Conservation (phyloP, 2,888 invertebrate species). For the Phrixothrix hirtus region DNA sequence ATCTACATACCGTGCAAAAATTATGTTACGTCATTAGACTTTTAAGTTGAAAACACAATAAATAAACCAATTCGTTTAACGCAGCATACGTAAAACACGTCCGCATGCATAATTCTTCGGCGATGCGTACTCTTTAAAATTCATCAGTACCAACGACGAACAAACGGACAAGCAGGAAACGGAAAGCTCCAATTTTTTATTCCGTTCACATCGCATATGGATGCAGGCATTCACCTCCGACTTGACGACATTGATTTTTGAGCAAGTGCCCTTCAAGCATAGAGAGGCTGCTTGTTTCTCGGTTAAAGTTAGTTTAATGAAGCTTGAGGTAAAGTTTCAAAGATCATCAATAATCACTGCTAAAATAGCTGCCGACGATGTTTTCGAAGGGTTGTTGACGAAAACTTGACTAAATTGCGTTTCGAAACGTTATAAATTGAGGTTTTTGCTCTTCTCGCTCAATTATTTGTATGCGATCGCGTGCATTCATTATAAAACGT, state of each 20-base stretch:
- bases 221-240: constrained; percentile 31
- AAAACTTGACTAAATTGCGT: constrained; percentile 16
- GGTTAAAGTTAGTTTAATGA: constrained; percentile 33
- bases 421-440: constrained; percentile 15
- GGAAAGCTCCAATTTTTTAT: constrained; percentile 39
- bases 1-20: no score
- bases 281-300: constrained; percentile 9
- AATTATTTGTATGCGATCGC: constrained; percentile 15
- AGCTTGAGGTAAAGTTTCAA: constrained; percentile 28
- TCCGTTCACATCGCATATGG: constrained; percentile 33
- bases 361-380: constrained; percentile 15
- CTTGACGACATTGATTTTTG: constrained; percentile 28
- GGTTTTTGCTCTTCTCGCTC: constrained; percentile 13
- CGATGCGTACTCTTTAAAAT: constrained; percentile 28
- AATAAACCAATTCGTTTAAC: no score
- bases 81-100: background rate
- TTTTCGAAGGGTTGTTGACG: constrained; percentile 15
- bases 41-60: no score
- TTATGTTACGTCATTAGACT: no score
- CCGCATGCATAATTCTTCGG: constrained; percentile 15
- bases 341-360: constrained; percentile 36
- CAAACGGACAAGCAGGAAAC: constrained; percentile 18
- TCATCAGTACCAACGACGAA: constrained; percentile 17
- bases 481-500: constrained; percentile 23
- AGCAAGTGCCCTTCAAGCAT: constrained; percentile 19